Base-by-base conservation (phyloP, 2,797 vertebrate species). In the Brachymystax lenok region DNA sequence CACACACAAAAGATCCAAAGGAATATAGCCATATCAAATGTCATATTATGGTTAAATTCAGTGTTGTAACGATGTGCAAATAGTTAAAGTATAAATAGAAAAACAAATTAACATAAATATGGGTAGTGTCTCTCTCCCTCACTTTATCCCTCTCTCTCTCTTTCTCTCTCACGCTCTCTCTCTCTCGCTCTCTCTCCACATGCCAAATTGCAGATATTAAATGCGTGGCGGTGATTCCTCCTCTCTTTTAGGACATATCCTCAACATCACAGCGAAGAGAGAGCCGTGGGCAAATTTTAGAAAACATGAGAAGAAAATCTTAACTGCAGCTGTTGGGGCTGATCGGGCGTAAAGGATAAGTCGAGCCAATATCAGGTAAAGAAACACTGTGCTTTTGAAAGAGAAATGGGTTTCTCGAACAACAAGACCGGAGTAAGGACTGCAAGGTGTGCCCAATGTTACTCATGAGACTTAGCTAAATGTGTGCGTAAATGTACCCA, bases 381-480 rank as follows among this genome's bases (percentile, higher is more conserved):
- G 73, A 74, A 73, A 69, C 59, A 13, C 14, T 50, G 21, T 64
- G 67, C 80, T 80, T 4, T 78, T 74, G 6, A 17, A 91, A 87
- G 80, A 28, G 73, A 77, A 81, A 76, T 74, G 74, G 74, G 40
- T 46, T 80, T 54, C 54, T 83, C 83, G 75, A 69, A 74, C 64
- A 19, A 30, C 80, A 63, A 30, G 35, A 40, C 27, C 30, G 63
- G 35, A 79, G 27, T 3, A 19, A 79, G 81, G 50, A 76, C 67
- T 35, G 51, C 52, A 73, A 90, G 90, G 89, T 89, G 89, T 90
- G 91, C 86, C 89, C 78, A 75, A 0, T 33, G 75, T 33, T 71
- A 70, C 30, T 61, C 71, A 6, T 54, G 66, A 51, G 71, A 30
- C 35, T 73, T 21, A 24, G 3, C 30, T 1, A 35, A 40, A n/a